A percentile compares a stretch with the other conserved stretches of the same genome.
Evolutionary conservation across 2,113 vertebrate species (phyloP).

Genomic region (Halichoeres trimaculatus): DNA sequence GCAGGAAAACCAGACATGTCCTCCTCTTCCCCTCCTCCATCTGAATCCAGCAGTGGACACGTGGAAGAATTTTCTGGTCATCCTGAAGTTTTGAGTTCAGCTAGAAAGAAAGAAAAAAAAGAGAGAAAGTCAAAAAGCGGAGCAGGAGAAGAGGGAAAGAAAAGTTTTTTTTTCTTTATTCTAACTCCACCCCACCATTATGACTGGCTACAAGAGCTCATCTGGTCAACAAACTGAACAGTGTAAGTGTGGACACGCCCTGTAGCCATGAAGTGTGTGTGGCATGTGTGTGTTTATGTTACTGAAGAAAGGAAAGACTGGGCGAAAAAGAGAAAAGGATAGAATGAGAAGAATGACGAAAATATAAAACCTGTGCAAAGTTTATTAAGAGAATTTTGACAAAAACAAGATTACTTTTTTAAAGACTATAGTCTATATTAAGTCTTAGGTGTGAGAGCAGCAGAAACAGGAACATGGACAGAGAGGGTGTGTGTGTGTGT

Average conservation of each 20-base stretch:
- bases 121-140: conserved; percentile 24
- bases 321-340: not conserved
- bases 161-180: conserved; percentile 36
- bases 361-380: not conserved
- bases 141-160: conserved; percentile 50
- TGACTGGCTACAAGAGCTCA: conserved; percentile 67
- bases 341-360: not conserved
- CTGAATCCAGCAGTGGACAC: conserved; percentile 70
- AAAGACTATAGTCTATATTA: no score
- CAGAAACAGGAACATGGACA: not conserved
- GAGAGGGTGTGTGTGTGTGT: conserved; percentile 9
- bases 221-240: conserved; percentile 59
- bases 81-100: conserved; percentile 58
- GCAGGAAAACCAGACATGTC: conserved; percentile 30
- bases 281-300: conserved; percentile 49
- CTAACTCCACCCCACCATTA: conserved; percentile 69
- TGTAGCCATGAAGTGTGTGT: conserved; percentile 45
- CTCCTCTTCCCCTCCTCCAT: conserved; percentile 62
- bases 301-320: not conserved
- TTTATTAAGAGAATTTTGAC: no score
- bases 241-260: conserved; percentile 63
- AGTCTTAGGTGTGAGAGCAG: not conserved
- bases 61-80: conserved; percentile 79
- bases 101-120: conserved; percentile 19
- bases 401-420: no score